phyloP scores from a whole-genome alignment of 2,888 invertebrate species.

The Cephus spinipes region DNA sequence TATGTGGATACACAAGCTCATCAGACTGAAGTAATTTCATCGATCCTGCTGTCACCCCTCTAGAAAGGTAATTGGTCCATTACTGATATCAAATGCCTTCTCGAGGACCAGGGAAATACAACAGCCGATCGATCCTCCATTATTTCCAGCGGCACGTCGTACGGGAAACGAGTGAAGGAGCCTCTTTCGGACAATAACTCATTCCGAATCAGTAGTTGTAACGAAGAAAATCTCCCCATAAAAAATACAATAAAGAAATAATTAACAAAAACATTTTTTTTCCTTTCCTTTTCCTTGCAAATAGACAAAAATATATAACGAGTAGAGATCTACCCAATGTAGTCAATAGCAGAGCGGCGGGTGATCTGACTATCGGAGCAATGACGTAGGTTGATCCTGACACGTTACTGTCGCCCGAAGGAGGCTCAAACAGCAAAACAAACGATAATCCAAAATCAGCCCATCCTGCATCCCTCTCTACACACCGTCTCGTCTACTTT shows the following conservation, averaged over 20 bases:
- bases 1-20: not conserved
- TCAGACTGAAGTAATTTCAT: not conserved
- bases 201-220: not conserved
- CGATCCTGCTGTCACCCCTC: not conserved
- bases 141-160: not conserved
- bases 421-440: not conserved
- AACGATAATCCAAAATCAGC: not conserved
- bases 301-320: slow-evolving; percentile 1
- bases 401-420: not conserved
- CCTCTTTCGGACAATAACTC: not conserved
- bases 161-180: not conserved
- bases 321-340: not conserved
- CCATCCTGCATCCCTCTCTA: slow-evolving; percentile 5
- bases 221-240: not conserved
- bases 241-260: not conserved
- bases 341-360: not conserved
- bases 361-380: not conserved
- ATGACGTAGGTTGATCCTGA: not conserved
- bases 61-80: not conserved
- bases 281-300: not conserved
- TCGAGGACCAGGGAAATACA: not conserved
- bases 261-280: not conserved
- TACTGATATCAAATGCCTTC: not conserved
- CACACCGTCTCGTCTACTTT: not conserved
- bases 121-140: not conserved